A percentile compares a stretch with the other conserved stretches of the same genome.
These are phyloP conservation scores for Erannis defoliaria DNA, from an alignment of 2,888 invertebrate species.

Conservation along the genomic window DNA sequence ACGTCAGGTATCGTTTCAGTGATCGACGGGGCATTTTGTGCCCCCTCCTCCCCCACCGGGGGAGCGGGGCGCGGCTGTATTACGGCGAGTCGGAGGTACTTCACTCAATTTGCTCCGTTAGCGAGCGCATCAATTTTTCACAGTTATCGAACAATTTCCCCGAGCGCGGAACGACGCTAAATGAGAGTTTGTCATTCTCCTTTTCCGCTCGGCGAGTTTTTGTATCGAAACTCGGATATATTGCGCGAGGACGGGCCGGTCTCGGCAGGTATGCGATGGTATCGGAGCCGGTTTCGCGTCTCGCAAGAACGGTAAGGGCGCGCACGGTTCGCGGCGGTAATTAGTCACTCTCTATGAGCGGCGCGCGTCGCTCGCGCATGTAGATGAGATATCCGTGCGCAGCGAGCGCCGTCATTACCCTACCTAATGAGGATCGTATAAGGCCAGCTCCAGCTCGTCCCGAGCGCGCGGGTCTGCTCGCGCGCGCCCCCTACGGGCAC, in stretches of 20 bases:
- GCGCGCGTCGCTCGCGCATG: slow-evolving; percentile 48
- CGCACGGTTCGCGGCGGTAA: slow-evolving; percentile 13
- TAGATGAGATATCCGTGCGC: slow-evolving; percentile 55
- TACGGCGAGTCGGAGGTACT: slow-evolving; percentile 50
- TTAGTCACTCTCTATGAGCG: slow-evolving; percentile 29
- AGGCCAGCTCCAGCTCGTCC: slow-evolving; percentile 46
- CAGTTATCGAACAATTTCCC: slow-evolving; percentile 77
- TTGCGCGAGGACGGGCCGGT: background rate
- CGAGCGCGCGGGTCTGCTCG: slow-evolving; percentile 21
- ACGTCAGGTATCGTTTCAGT: slow-evolving; percentile 50
- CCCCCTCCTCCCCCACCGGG: slow-evolving; percentile 32
- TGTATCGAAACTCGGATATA: slow-evolving; percentile 14
- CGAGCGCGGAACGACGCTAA: slow-evolving; percentile 64
- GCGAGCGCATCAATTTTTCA: slow-evolving; percentile 75
- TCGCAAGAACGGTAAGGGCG: background rate
- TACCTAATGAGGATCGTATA: slow-evolving; percentile 57
- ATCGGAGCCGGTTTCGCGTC: background rate
- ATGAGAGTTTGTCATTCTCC: slow-evolving; percentile 64
- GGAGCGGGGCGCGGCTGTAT: slow-evolving; percentile 29
- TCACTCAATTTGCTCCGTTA: slow-evolving; percentile 83
- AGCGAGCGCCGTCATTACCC: slow-evolving; percentile 50
- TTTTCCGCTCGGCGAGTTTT: slow-evolving; percentile 44
- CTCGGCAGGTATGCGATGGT: background rate
- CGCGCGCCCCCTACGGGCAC: slow-evolving; percentile 14
- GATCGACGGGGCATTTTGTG: slow-evolving; percentile 37